Percentiles rank a stretch among this genome's conserved stretches.
Conservation (phyloP, 2,113 vertebrate species). For the Himantopus leucocephalus region DNA sequence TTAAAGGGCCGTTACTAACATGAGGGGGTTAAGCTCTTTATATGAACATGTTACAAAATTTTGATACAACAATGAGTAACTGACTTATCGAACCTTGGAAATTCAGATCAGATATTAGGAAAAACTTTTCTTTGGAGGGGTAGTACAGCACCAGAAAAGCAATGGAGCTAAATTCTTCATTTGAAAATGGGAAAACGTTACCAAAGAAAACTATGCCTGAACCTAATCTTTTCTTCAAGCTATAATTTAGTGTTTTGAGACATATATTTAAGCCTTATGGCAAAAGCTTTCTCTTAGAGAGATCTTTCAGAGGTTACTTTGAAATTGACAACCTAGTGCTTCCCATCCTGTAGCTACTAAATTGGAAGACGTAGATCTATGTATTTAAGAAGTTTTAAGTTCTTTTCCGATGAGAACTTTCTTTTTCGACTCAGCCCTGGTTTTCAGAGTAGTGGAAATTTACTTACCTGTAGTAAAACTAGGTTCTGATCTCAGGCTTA, state of each 20-base stretch:
- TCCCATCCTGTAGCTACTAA: not conserved
- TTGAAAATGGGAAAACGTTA: not conserved
- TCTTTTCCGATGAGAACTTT: not conserved
- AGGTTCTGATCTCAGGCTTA: not conserved
- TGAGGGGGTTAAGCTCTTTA: not conserved
- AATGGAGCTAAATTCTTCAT: not conserved
- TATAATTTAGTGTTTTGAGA: not conserved
- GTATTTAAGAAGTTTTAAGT: not conserved
- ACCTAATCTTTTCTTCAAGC: not conserved
- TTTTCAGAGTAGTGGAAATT: not conserved
- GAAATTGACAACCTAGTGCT: not conserved
- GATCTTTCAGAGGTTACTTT: not conserved
- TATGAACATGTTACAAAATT: not conserved
- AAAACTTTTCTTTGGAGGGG: not conserved
- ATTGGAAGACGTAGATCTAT: not conserved
- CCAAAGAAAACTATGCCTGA: not conserved
- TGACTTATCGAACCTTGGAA: not conserved
- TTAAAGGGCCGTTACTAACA: not conserved
- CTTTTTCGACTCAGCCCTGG: not conserved
- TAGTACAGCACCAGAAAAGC: not conserved
- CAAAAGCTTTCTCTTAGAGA: not conserved
- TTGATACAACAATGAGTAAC: not conserved
- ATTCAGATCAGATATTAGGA: not conserved
- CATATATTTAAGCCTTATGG: not conserved
- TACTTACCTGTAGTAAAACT: not conserved